Conservation (phyloP, 2,797 vertebrate genomes). For the Selene dorsalis region DNA sequence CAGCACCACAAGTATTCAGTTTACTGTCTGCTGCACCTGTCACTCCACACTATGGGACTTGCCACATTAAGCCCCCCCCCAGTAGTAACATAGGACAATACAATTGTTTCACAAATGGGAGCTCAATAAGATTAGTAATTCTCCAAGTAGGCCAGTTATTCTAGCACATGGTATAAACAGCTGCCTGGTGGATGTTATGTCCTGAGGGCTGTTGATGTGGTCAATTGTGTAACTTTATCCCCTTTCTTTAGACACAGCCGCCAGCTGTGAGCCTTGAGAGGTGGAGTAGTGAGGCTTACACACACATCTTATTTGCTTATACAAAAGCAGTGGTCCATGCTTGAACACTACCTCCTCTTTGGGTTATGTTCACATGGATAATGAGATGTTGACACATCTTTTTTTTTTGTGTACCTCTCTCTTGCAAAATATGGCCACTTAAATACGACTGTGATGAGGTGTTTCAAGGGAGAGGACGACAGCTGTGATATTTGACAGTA, state of each 20-base stretch:
- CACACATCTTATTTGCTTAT: constrained; percentile 62
- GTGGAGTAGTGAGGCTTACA: constrained; percentile 49
- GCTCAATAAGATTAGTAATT: not conserved
- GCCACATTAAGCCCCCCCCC: constrained; percentile 8
- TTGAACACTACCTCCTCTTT: constrained; percentile 35
- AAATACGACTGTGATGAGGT: not conserved
- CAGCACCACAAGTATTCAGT: constrained; percentile 8
- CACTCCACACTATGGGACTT: constrained; percentile 10
- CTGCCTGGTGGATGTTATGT: constrained; percentile 68
- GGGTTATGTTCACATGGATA: constrained; percentile 22
- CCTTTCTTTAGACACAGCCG: constrained; percentile 50
- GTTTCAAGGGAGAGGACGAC: constrained; percentile 2
- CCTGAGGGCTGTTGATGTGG: constrained; percentile 62
- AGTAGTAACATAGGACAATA: constrained; percentile 3
- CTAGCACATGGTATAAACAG: constrained; percentile 58
- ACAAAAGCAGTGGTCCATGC: constrained; percentile 60
- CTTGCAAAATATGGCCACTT: constrained; percentile 8
- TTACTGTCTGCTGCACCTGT: constrained; percentile 64
- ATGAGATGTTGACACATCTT: constrained; percentile 24
- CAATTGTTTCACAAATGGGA: constrained; percentile 5
- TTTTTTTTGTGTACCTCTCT: constrained; percentile 2
- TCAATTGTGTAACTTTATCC: constrained; percentile 71
- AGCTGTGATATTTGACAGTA: constrained; percentile 8
- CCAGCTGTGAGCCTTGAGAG: constrained; percentile 68
- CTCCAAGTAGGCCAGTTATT: constrained; percentile 38